Conservation (phyloP, 2,888 invertebrate species). For the Allophyes oxyacanthae region DNA sequence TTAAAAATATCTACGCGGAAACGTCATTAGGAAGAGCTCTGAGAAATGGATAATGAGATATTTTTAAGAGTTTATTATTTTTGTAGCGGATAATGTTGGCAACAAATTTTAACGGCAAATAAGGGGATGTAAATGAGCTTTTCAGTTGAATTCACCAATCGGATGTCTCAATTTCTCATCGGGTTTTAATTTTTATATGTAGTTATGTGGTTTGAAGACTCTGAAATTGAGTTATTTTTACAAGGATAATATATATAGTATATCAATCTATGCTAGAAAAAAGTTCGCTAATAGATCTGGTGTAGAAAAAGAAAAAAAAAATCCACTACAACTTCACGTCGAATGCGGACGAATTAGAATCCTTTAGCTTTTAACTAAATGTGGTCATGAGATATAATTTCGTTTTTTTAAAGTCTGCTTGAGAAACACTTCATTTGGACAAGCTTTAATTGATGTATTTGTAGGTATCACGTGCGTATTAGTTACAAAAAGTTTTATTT, state of each 20-base stretch:
- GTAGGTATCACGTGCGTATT: no score
- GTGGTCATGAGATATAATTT: slow-evolving; percentile 23
- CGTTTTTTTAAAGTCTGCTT: slow-evolving; percentile 5
- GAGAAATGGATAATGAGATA: slow-evolving; percentile 47
- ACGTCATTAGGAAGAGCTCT: slow-evolving; percentile 44
- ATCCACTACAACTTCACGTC: slow-evolving; percentile 23
- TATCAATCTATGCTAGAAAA: no score
- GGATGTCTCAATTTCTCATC: no score
- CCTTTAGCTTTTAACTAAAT: slow-evolving; percentile 8
- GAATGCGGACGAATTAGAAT: slow-evolving; percentile 5
- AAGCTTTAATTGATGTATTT: neutral
- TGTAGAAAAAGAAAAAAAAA: slow-evolving; percentile 1
- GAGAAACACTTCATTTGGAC: slow-evolving; percentile 2
- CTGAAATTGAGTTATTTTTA: no score
- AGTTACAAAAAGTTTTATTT: no score
- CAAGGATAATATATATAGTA: no score
- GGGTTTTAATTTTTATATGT: neutral
- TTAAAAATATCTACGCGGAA: slow-evolving; percentile 42
- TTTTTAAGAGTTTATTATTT: slow-evolving; percentile 44
- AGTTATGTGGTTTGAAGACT: no score
- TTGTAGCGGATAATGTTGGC: slow-evolving; percentile 31
- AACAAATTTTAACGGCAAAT: slow-evolving; percentile 36
- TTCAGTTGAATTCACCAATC: slow-evolving; percentile 15
- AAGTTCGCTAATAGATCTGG: neutral
- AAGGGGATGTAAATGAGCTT: slow-evolving; percentile 23